Conservation (phyloP, 2,888 invertebrate species). For the Auanema sp. region DNA sequence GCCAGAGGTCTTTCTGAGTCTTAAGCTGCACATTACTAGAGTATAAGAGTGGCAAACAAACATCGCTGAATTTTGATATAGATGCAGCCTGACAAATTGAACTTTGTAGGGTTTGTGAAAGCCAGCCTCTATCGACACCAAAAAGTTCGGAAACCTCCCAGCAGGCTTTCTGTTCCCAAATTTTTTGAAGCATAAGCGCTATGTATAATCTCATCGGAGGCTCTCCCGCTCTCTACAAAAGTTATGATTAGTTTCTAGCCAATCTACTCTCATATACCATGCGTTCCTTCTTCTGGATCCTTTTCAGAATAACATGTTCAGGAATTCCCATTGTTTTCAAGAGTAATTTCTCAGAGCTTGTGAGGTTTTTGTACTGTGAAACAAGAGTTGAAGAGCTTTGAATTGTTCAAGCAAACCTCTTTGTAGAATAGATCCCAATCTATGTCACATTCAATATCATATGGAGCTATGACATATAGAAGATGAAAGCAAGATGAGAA, state of each 20-base stretch:
- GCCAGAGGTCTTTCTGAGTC: conserved; percentile 80
- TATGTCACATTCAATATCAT: conserved; percentile 68
- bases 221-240: conserved; percentile 68
- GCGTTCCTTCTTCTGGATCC: conserved; percentile 69
- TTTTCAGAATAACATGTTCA: conserved; percentile 75
- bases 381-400: too few relatives aligned
- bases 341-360: conserved; percentile 74
- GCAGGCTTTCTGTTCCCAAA: conserved; percentile 67
- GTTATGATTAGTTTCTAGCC: not conserved
- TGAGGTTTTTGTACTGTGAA: conserved; percentile 72
- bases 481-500: conserved; percentile 82
- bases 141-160: conserved; percentile 75
- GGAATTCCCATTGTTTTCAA: conserved; percentile 78
- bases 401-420: conserved; percentile 36
- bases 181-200: conserved; percentile 80
- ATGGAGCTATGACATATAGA: conserved; percentile 82
- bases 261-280: conserved; percentile 22
- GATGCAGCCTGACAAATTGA: conserved; percentile 77
- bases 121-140: conserved; percentile 76
- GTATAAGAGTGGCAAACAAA: conserved; percentile 47
- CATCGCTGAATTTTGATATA: conserved; percentile 79
- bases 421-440: conserved; percentile 54
- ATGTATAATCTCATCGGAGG: conserved; percentile 76
- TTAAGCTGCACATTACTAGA: conserved; percentile 52
- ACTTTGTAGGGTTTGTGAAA: conserved; percentile 78